Percentiles rank a stretch among this genome's conserved stretches.
Conservation (phyloP, 2,888 invertebrate genomes). For the Tricholauxania praeusta region DNA sequence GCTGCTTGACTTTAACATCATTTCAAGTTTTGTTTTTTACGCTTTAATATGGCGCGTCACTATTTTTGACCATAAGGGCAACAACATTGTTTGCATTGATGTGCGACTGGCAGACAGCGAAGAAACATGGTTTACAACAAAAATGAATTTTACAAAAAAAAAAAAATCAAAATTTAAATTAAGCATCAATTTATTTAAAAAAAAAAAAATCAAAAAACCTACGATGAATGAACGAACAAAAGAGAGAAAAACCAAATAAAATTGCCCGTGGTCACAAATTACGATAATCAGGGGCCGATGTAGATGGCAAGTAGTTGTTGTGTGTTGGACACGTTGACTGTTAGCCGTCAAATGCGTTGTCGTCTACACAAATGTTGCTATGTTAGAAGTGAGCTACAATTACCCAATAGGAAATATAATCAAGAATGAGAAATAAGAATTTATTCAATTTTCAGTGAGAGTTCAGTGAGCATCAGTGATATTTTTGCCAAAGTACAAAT, state of each 20-base stretch:
- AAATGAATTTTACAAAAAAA: not conserved
- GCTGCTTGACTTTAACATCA: not conserved
- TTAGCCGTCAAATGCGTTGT: too few relatives aligned
- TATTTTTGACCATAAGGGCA: not conserved
- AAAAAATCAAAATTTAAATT: not conserved
- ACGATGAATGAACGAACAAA: too few relatives aligned
- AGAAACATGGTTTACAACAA: not conserved
- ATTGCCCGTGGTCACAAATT: slow-evolving; percentile 57
- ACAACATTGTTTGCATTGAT: not conserved
- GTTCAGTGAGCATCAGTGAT: too few relatives aligned
- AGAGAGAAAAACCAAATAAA: slow-evolving; percentile 6
- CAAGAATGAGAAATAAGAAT: too few relatives aligned
- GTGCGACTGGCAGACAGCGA: slow-evolving; percentile 5
- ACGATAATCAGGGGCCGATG: slow-evolving; percentile 52
- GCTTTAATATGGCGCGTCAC: not conserved
- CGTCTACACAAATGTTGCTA: too few relatives aligned
- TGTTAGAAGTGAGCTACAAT: too few relatives aligned
- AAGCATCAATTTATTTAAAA: slow-evolving; percentile 6
- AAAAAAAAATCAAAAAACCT: too few relatives aligned
- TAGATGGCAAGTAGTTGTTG: slow-evolving; percentile 55
- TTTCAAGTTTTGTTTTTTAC: too few relatives aligned
- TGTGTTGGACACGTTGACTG: not conserved
- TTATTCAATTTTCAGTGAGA: too few relatives aligned
- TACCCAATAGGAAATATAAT: too few relatives aligned
- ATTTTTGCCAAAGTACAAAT: too few relatives aligned